Base-by-base conservation (phyloP, 2,888 invertebrate genomes). In the Ennomos quercinarius region DNA sequence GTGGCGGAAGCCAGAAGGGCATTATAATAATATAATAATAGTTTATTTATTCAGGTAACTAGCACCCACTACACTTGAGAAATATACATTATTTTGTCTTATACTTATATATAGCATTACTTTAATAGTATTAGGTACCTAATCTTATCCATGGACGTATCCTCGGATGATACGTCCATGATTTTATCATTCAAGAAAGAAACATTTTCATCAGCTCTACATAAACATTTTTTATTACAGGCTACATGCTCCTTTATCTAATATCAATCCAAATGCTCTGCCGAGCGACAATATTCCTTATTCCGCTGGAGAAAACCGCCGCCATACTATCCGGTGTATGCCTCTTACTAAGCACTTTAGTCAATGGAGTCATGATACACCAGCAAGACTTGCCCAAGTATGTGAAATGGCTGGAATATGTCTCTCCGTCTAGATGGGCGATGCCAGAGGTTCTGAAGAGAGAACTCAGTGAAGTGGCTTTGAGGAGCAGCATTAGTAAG, bases 361-460 rank as follows among this genome's bases (percentile, higher is more conserved):
- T 94, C 4, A 94, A 95, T 50, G 97, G 97, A 0, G 96, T 94
- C 72, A 87, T 94, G 64, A 77, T 97, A 36, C 96, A 97, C 73
- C 93, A 94, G 5, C 91, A 92, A 55, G 96, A 97, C 80, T 72
- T 96, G 63, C 94, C 96, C 1, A 78, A 88, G 13, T 94, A 95
- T 76, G 93, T 94, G 60, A 89, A 87, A 53, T 96, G 96, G 95
- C 78, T 96, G 64, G 93, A 94, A 69, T 94, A 94, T 68, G 91
- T 95, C 45, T 96, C 96, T 2, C 97, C 97, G 0, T 94, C 95
- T 0, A 93, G 95, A 57, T 97, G 97, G 96, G 81, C 95, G 1
- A 76, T 96, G 67, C 95, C 96, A 0, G 94, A 95, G 64, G 81
- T 97, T 47, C 81, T 95, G 53, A 93, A 93, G 59, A 91, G 94